phyloP scores from a whole-genome alignment of 2,797 vertebrate genomes.

The Danio kyathit region DNA sequence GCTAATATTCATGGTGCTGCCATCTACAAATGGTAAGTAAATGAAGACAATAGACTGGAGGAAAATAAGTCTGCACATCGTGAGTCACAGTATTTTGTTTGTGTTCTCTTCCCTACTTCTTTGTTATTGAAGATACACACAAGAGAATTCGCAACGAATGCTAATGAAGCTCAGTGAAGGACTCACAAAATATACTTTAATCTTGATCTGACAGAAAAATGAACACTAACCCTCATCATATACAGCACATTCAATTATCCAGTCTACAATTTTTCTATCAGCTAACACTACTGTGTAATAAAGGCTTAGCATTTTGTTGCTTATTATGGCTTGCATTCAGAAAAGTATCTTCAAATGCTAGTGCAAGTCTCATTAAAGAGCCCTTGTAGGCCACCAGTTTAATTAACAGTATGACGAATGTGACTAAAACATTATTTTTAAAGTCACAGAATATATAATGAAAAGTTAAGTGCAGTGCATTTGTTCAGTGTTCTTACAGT shows the following conservation, averaged over 20 bases:
- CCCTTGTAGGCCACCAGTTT: neutral
- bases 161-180: conserved; percentile 3
- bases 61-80: neutral
- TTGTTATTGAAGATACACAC: neutral
- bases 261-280: neutral
- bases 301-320: neutral
- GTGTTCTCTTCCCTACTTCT: neutral
- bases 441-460: neutral
- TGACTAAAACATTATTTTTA: neutral
- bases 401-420: neutral
- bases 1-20: neutral
- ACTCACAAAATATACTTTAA: conserved; percentile 1
- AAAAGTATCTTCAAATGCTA: neutral
- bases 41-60: neutral
- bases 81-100: conserved; percentile 19
- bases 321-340: neutral
- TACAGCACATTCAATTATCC: neutral
- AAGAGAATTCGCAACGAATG: neutral
- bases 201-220: neutral
- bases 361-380: neutral
- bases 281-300: neutral
- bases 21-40: neutral
- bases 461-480: neutral
- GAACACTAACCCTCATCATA: neutral
- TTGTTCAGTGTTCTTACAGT: too few relatives aligned